A percentile compares a stretch with the other conserved stretches of the same genome.
These are phyloP conservation scores for Hirundo rustica DNA, from an alignment of 2,797 vertebrate genomes.

Conservation along the genomic window DNA sequence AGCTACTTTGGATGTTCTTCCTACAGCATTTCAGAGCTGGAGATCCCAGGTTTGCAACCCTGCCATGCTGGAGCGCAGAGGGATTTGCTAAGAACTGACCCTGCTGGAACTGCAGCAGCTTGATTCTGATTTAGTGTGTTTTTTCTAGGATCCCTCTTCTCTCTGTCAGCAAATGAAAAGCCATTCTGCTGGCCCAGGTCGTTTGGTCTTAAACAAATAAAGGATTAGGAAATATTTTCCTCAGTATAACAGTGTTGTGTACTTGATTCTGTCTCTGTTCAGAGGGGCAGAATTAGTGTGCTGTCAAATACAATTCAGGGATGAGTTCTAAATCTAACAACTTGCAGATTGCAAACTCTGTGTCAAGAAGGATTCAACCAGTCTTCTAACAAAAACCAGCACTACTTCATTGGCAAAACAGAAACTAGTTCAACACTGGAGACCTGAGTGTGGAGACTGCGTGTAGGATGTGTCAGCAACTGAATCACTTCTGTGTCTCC, in stretches of 20 bases:
- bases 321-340: not conserved
- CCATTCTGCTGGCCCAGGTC: not conserved
- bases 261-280: not conserved
- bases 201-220: not conserved
- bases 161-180: not conserved
- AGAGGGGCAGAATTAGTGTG: accelerated
- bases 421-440: not conserved
- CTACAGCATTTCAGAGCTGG: not conserved
- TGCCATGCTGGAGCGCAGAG: not conserved
- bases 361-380: not conserved
- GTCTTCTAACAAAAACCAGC: not conserved
- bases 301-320: not conserved
- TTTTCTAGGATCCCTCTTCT: not conserved
- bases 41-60: not conserved
- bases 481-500: not conserved
- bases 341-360: not conserved
- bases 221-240: not conserved
- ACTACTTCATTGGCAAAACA: not conserved
- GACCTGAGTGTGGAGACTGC: accelerated
- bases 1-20: not conserved
- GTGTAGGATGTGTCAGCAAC: not conserved
- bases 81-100: not conserved
- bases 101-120: not conserved
- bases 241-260: accelerated
- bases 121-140: not conserved